A percentile compares a stretch with the other conserved stretches of the same genome.
Conservation (phyloP, 2,113 vertebrate species). For the Telmatochromis brachygnathus region DNA sequence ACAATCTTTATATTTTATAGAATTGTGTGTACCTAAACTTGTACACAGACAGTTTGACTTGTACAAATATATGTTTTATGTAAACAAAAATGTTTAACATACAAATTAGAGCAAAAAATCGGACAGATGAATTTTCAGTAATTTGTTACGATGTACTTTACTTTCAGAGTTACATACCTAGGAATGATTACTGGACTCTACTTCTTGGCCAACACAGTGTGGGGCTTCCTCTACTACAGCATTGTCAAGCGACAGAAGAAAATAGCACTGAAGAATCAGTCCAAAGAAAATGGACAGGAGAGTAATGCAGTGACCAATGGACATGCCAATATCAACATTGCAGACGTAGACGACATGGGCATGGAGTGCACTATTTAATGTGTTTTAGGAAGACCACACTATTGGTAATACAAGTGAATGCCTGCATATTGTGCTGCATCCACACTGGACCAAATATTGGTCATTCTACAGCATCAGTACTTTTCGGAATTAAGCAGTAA, state of each 20-base stretch:
- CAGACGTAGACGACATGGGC: conserved; percentile 39
- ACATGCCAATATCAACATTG: conserved; percentile 29
- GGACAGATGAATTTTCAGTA: neutral
- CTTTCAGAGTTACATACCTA: conserved; percentile 60
- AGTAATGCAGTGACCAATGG: neutral
- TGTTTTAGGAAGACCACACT: neutral
- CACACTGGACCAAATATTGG: neutral
- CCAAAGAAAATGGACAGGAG: conserved; percentile 39
- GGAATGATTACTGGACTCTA: conserved; percentile 61
- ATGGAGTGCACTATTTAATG: conserved; percentile 66
- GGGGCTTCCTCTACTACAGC: conserved; percentile 41
- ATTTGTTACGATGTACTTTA: neutral
- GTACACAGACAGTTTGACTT: accelerated
- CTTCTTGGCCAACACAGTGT: conserved; percentile 39
- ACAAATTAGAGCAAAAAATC: neutral
- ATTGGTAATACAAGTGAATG: neutral
- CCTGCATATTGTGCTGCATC: neutral
- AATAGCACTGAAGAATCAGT: conserved; percentile 30
- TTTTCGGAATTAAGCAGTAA: neutral
- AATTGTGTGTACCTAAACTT: neutral
- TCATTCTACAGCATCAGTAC: conserved; percentile 15
- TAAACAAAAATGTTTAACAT: neutral
- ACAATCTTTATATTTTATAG: neutral
- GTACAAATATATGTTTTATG: neutral
- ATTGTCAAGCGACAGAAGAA: conserved; percentile 60